Conservation (phyloP, 2,797 vertebrate genomes). For the Micromesistius poutassou region DNA sequence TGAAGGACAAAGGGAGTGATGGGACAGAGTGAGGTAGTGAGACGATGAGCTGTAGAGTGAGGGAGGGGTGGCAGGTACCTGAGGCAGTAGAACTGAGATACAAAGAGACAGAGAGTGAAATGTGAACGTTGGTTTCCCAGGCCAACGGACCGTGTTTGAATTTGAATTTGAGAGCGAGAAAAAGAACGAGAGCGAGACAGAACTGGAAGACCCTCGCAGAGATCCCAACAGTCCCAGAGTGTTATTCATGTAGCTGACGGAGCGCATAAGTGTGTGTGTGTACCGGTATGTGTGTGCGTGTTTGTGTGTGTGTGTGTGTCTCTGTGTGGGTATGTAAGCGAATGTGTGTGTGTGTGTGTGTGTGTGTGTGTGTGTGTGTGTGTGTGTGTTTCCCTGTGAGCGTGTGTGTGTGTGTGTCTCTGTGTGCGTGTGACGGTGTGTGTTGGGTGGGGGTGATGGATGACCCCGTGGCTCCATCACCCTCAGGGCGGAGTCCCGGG, state of each 20-base stretch:
- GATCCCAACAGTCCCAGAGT: too few species aligned
- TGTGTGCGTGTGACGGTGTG: conserved; percentile 7
- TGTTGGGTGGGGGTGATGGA: conserved; percentile 39
- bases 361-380: background rate
- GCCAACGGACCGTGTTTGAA: too few species aligned
- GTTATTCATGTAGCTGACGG: background rate
- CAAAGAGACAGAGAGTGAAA: background rate
- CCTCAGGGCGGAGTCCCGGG: conserved; percentile 19
- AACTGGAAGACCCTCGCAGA: too few species aligned
- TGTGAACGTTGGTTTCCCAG: background rate
- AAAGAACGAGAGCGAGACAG: too few species aligned
- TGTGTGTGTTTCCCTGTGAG: background rate
- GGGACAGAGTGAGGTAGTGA: too few species aligned
- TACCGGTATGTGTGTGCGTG: background rate
- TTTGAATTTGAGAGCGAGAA: too few species aligned
- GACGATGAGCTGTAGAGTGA: too few species aligned
- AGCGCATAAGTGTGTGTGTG: too few species aligned
- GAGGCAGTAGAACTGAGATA: background rate
- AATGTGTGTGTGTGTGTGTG: background rate
- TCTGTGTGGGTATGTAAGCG: conserved; percentile 3
- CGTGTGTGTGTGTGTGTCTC: background rate
- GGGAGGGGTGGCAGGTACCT: too few species aligned
- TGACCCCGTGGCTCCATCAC: conserved; percentile 22
- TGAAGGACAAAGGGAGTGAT: too few species aligned
- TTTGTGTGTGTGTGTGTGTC: conserved; percentile 8